These are phyloP conservation scores for Tachina grossa DNA, from an alignment of 2,888 invertebrate genomes.

Conservation along the genomic window DNA sequence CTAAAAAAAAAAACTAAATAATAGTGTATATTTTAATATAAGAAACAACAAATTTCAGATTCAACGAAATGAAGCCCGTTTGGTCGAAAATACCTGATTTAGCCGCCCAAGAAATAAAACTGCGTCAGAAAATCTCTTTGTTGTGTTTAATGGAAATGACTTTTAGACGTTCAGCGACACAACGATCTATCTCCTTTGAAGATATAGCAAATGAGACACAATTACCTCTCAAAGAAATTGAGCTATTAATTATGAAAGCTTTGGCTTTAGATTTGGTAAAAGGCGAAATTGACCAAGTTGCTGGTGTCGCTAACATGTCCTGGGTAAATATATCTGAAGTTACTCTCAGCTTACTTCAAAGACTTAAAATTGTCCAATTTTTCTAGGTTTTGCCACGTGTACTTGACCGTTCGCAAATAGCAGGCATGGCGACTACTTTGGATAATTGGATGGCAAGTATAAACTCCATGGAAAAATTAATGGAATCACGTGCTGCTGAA, in stretches of 20 bases:
- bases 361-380: not conserved
- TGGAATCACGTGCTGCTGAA: constrained; percentile 82
- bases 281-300: constrained; percentile 97
- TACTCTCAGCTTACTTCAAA: not conserved
- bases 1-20: constrained; percentile 37
- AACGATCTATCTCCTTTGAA: constrained; percentile 92
- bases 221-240: constrained; percentile 93
- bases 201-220: constrained; percentile 95
- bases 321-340: constrained; percentile 84
- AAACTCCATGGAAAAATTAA: constrained; percentile 82
- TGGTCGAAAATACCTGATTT: constrained; percentile 93
- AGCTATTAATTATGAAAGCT: constrained; percentile 98
- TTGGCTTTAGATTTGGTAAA: constrained; percentile 95
- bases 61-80: constrained; percentile 86
- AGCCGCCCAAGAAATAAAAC: constrained; percentile 89
- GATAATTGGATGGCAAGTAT: constrained; percentile 83
- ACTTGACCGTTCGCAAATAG: constrained; percentile 84
- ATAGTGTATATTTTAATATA: not conserved
- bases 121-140: constrained; percentile 96
- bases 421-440: constrained; percentile 81
- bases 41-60: constrained; percentile 80
- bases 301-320: constrained; percentile 86
- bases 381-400: constrained; percentile 87
- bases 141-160: constrained; percentile 99
- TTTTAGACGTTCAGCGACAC: constrained; percentile 95